Evolutionary conservation across 2,797 vertebrate genomes (phyloP), one percentile per base, ranked within the genome.

Genomic region (Halcyon smyrnensis): DNA sequence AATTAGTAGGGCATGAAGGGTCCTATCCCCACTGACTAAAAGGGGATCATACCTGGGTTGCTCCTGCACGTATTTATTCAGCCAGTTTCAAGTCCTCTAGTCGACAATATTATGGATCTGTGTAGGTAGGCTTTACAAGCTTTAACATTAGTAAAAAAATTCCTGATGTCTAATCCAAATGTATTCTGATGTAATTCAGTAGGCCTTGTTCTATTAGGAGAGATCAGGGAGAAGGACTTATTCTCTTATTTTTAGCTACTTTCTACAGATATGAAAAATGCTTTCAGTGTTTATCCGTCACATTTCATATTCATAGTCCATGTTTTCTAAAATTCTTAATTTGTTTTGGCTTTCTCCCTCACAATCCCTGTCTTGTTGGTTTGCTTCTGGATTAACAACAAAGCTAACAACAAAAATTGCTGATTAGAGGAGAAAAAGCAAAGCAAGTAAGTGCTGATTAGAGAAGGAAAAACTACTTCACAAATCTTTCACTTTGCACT

Each of bases 141-240:
- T 91, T 95, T 78, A 83, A 57, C 83, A 70, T 77, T 77, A 68
- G 60, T 74, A 95, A 70, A 13, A 57, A 93, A 74, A 24, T 93
- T 89, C 68, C 27, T 83, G 28, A 53, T 57, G 13, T 88, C n/a
- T 87, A 64, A 95, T 87, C 70, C 46, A 60, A 71, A 4, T 37
- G 18, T 90, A 56, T 93, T 53, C 64, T 77, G 21, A 30, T 83
- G 48, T 83, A 95, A 83, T 75, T 32, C 48, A 53, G 5, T 77
- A 93, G 43, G 74, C 64, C 25, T 83, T 87, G 46, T 77, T 54
- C 78, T 80, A 5, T n/a, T 41, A 77, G 39, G 32, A 91, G 14
- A 18, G n/a, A 91, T 87, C 28, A 91, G 15, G 32, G 34, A 74
- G 71, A 73, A 76, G 21, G 34, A 30, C 71, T 51, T 56, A 50